Base-by-base conservation (phyloP, 2,113 vertebrate genomes). In the Forbesichthys agassizii region DNA sequence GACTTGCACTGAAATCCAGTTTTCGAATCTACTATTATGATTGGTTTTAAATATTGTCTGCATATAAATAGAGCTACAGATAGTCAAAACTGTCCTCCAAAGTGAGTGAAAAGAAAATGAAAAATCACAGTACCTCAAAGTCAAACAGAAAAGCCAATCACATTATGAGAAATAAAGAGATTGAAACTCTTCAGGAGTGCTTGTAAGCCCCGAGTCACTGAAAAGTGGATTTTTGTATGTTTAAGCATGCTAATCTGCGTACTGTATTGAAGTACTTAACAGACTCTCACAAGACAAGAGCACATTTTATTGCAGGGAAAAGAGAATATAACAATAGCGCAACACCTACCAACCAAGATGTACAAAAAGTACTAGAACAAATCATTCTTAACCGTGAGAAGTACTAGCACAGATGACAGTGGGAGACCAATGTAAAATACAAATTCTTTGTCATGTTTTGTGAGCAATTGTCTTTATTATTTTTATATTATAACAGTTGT, bases 391-490 rank as follows among this genome's bases (percentile, higher is more conserved):
- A 64, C n/a, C 63, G 51, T 76, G 13, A 58, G 46, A 68, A 64
- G 58, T 33, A 61, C 65, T 60, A 71, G 65, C 48, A 56, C 60
- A 9, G 54, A 56, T 46, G 36, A 57, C 47, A 54, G 16, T 54
- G 13, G 27, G 20, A 69, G 10, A 49, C 27, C 12, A n/a, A 46
- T 47, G 46, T 4, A 49, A 3, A 20, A 3, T 48, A 12, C 9
- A 57, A 42, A 46, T 67, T 49, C 13, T 13, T 47, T 49, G 71
- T 75, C 0, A 0, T 48, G 59, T 10, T 58, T 6, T 36, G 58
- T 33, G 68, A 78, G 83, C 78, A 79, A 77, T 77, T 87, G 70
- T 64, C 1, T 46, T 75, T 36, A 27, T 52, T 8, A 10, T 18
- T 9, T 5, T 20, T 3, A 27, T 20, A 57, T 57, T 27, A 61